These are phyloP conservation scores for Leptopilina myrica DNA, from an alignment of 2,888 invertebrate genomes.

Conservation along the genomic window DNA sequence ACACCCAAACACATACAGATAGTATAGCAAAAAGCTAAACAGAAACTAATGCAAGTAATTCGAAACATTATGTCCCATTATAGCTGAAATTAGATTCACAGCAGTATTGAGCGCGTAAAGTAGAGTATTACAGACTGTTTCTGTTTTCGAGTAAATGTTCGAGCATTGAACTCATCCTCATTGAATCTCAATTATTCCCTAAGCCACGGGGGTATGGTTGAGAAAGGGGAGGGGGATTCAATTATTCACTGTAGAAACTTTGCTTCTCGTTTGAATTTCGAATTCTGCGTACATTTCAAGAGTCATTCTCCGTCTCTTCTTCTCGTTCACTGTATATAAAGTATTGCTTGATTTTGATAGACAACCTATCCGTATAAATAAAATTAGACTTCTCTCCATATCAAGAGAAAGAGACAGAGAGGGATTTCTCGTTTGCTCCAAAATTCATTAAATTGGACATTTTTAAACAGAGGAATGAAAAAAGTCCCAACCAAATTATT, in stretches of 20 bases:
- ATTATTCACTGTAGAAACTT: slow-evolving; percentile 30
- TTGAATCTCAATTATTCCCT: slow-evolving; percentile 35
- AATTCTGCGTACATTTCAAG: slow-evolving; percentile 12
- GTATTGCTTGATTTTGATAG: background rate
- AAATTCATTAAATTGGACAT: too few species aligned
- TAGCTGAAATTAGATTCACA: slow-evolving; percentile 10
- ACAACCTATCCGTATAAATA: background rate
- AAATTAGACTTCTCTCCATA: too few species aligned
- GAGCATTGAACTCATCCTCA: slow-evolving; percentile 25
- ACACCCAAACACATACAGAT: background rate
- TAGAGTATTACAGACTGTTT: slow-evolving; percentile 15
- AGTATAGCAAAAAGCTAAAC: slow-evolving; percentile 8
- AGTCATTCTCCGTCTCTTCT: too few species aligned
- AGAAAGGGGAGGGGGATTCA: background rate
- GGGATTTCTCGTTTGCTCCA: too few species aligned
- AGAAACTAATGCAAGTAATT: slow-evolving; percentile 9
- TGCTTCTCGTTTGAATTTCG: slow-evolving; percentile 1
- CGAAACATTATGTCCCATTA: slow-evolving; percentile 17
- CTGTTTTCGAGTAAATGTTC: slow-evolving; percentile 11
- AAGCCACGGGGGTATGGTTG: background rate
- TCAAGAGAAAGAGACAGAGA: too few species aligned
- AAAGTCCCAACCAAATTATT: too few species aligned
- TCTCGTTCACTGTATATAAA: too few species aligned
- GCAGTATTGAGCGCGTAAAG: background rate
- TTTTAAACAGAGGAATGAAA: too few species aligned